Evolutionary conservation across 2,113 vertebrate species (phyloP), one percentile per base, ranked within the genome.

Genomic region (Oplegnathus fasciatus): DNA sequence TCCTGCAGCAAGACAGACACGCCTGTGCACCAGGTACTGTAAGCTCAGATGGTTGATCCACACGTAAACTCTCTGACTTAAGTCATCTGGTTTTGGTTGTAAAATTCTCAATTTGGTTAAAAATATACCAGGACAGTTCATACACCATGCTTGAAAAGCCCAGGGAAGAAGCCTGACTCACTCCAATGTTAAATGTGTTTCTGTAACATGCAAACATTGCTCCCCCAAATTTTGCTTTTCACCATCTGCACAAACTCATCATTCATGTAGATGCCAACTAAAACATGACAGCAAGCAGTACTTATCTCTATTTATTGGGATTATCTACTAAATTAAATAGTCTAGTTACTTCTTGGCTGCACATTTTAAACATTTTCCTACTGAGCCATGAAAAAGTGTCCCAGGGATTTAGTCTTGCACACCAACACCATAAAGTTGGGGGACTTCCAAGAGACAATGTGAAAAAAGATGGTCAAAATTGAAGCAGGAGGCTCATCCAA

Each of bases 1-100:
- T 68, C 1, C 94, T 99, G 86, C 97, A 96, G 90, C 95, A 86
- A 0, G 98, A 99, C 11, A 95, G 95, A n/a, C 96, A 93, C 78
- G 96, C 95, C 73, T 99, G 98, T 84, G 91, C 85, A 34, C 93
- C 96, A 94, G 97, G 97, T 99, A 82, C 57, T 42, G 26, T 9
- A 46, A 28, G 40, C 24, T 8, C 26, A n/a, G 10, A 5, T 15
- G 20, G 22, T 34, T 1, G 8, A 48, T 9, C 57, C 22, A 8
- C 1, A 54, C 17, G 9, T 14, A 1, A 50, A 42, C 24, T 18
- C 46, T 77, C n/a, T 50, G 26, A 48, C 26, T 48, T 3, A 24
- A n/a, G 5, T n/a, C 58, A 48, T 15, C 14, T 52, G 8, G 24
- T 40, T 55, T 65, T 50, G 37, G 5, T 30, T 54, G 20, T 24